Evolutionary conservation across 1,140 invertebrate genomes (phyloP).

Genomic region (Saccostrea glomerata): DNA sequence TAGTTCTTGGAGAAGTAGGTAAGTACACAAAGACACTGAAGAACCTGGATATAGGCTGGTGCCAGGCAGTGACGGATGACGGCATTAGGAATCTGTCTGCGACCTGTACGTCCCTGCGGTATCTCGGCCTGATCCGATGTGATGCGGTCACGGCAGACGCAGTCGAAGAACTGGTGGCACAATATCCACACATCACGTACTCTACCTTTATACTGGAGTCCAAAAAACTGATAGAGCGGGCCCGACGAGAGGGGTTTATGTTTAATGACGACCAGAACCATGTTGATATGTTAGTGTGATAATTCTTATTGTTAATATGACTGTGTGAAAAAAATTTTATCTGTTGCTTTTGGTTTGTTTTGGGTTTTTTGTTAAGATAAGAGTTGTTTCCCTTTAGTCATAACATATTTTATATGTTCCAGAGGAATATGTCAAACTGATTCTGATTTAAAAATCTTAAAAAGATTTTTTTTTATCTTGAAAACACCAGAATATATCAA

Average conservation of each 20-base stretch:
- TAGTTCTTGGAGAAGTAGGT: slow-evolving; percentile 64
- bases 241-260: slow-evolving; percentile 59
- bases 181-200: slow-evolving; percentile 68
- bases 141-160: slow-evolving; percentile 66
- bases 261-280: slow-evolving; percentile 43
- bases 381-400: too few species aligned
- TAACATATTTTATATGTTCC: too few species aligned
- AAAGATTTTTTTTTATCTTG: too few species aligned
- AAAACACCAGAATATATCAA: too few species aligned
- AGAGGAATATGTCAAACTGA: too few species aligned
- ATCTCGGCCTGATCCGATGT: slow-evolving; percentile 72
- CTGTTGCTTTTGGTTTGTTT: neutral
- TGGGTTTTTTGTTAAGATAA: neutral
- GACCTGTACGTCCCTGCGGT: slow-evolving; percentile 61
- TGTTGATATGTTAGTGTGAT: neutral
- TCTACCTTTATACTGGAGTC: slow-evolving; percentile 72
- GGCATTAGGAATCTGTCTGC: slow-evolving; percentile 66
- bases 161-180: slow-evolving; percentile 66
- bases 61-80: slow-evolving; percentile 65
- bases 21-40: slow-evolving; percentile 61
- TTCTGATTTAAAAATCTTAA: too few species aligned
- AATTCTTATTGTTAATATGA: neutral
- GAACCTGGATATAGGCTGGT: slow-evolving; percentile 72
- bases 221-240: slow-evolving; percentile 63
- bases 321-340: neutral